Base-by-base conservation (phyloP, 2,888 invertebrate species). In the Apoderus coryli region DNA sequence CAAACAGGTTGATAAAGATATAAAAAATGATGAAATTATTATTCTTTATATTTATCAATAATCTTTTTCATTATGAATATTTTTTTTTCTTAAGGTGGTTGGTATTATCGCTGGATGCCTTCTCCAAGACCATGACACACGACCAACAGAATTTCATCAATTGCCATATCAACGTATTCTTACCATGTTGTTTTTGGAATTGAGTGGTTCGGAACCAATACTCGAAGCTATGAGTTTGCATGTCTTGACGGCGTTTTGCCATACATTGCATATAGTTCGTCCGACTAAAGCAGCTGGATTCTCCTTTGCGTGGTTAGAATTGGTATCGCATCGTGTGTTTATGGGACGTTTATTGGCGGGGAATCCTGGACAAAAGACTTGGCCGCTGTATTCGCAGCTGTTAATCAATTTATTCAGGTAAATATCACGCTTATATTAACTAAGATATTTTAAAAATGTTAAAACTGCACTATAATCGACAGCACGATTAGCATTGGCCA, bases 301-400 rank as follows among this genome's bases (percentile, higher is more conserved):
- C 59, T 84, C 92, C 33, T 98, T 89, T 57, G 89, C 96, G 2
- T 99, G 99, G 98, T 63, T 99, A 33, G 98, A 99, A 59, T 64
- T 99, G 26, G 84, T 99, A 22, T 92, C 95, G 1, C 96, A 99
- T 59, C 72, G 96, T 31, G 81, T 89, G 1, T 96, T 96, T 59
- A 79, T 98, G 50, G 92, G 90, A 30, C 69, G 90, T 31, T 85
- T 96, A 61, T 65, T 96, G 14, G 89, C 89, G 0, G 73, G 80
- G 34, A 84, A 85, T 7, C 84, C 88, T 4, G 86, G 89, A 50
- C 89, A 93, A 55, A 89, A 90, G 65, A 88, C 89, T 41, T 95
- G 95, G 93, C 82, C 85, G 24, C 84, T 96, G 72, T 99, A 95
- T 58, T 89, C 95, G 0, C 93, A 95, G 53, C 66, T 99, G 35